Conservation (phyloP, 2,797 vertebrate genomes). For the Pangasius krempfi region DNA sequence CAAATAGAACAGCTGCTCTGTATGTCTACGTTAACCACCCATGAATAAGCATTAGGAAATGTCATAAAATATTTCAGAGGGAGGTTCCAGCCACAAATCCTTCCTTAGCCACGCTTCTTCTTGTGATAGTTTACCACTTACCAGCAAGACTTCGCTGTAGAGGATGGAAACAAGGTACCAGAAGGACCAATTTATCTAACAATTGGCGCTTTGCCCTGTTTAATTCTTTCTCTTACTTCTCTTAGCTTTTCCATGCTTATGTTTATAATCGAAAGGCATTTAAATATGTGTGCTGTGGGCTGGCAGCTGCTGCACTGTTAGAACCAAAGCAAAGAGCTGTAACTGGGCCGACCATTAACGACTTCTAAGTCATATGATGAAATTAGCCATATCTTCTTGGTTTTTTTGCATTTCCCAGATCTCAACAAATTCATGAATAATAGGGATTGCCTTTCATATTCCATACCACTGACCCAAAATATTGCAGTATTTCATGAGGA, state of each 20-base stretch:
- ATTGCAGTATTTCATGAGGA: background rate
- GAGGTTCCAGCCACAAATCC: background rate
- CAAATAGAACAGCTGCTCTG: constrained; percentile 1
- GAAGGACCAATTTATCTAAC: background rate
- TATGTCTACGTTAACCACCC: background rate
- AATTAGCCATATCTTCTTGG: background rate
- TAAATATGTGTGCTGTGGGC: background rate
- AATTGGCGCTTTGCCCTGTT: background rate
- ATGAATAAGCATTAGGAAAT: background rate
- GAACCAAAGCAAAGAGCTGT: background rate
- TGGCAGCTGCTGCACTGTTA: background rate
- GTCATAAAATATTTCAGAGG: background rate
- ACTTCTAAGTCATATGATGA: background rate
- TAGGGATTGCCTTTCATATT: background rate
- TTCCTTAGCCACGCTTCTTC: background rate
- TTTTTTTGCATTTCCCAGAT: background rate
- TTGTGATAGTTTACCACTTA: background rate
- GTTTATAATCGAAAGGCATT: background rate
- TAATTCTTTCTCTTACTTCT: background rate
- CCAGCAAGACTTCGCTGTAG: background rate
- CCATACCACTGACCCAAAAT: background rate
- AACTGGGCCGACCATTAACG: background rate
- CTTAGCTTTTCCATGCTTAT: background rate
- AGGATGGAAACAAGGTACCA: background rate
- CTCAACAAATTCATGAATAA: background rate